phyloP scores from a whole-genome alignment of 1,140 invertebrate genomes.

The Phymastichus coffea region DNA sequence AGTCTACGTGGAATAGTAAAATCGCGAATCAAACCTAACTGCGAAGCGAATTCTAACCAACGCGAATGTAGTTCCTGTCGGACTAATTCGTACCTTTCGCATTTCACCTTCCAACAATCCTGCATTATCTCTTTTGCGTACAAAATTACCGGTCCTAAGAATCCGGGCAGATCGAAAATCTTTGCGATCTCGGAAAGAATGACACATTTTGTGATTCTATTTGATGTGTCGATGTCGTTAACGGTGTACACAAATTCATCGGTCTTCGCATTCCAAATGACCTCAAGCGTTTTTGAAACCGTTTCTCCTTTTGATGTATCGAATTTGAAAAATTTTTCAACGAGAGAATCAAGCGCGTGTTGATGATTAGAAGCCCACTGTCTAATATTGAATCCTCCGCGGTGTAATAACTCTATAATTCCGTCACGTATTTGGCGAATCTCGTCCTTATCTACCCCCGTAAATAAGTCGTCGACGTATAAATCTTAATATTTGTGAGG shows the following conservation, averaged over 20 bases:
- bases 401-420: too few species aligned
- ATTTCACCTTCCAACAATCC: too few species aligned
- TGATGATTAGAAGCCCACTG: slow-evolving; percentile 24
- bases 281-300: too few species aligned
- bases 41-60: neutral
- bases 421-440: slow-evolving; percentile 8
- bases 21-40: neutral
- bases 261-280: too few species aligned
- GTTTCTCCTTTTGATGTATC: too few species aligned
- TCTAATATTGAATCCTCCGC: slow-evolving; percentile 18
- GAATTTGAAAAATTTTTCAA: too few species aligned
- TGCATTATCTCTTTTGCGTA: too few species aligned
- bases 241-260: too few species aligned
- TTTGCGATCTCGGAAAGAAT: too few species aligned
- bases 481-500: neutral
- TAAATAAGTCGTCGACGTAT: slow-evolving; percentile 13
- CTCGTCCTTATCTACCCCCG: slow-evolving; percentile 10
- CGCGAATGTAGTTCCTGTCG: too few species aligned
- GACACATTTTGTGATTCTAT: too few species aligned
- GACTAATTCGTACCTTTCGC: neutral
- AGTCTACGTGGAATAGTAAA: neutral
- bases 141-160: neutral
- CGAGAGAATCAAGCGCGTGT: slow-evolving; percentile 7
- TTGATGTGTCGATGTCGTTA: too few species aligned
- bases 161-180: neutral